Evolutionary conservation across 2,113 vertebrate genomes (phyloP), one percentile per base, ranked within the genome.

Genomic region (Cyanoderma ruficeps): DNA sequence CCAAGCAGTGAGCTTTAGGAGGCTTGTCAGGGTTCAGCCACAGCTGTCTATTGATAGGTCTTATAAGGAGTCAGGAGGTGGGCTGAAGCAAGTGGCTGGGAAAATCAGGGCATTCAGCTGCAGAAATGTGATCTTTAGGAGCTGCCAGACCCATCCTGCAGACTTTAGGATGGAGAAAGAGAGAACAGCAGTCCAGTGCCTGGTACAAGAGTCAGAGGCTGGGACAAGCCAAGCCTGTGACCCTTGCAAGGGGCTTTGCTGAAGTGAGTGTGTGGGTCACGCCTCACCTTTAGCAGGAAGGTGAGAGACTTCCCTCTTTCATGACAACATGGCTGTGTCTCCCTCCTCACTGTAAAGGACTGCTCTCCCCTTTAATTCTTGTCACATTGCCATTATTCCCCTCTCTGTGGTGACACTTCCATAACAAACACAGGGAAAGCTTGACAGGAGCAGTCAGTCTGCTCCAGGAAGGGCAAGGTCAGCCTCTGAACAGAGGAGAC

Each of bases 151-250:
- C 19, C 22, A 5, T 27, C 10, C 14, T 37, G 37, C 28, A 65
- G 46, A 12, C 16, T 22, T 41, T 2, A 50, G 8, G 13, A 11
- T 2, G 1, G 33, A 78, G 35, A 68, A n/a, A 44, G 47, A 20
- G 33, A 41, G 18, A 22, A 25, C 33, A 55, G 53, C 23, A 3
- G 8, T 35, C 22, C 15, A 24, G 35, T 46, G 25, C 35, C 57
- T 28, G 8, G 17, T 55, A 49, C 17, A 46, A 35, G 44, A 37
- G 12, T 0, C 0, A 74, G 42, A n/a, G 46, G 8, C 25, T 50
- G 70, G n/a, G 35, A 39, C 39, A 64, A 49, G 35, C 18, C 39
- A 59, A 42, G 13, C 37, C 50, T 57, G 31, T 1, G 2, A n/a
- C 8, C 37, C 25, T 60, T 61, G 25, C 28, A 50, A 67, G 41